Evolutionary conservation across 2,888 invertebrate genomes (phyloP).

Genomic region (Shargacucullia verbasci): DNA sequence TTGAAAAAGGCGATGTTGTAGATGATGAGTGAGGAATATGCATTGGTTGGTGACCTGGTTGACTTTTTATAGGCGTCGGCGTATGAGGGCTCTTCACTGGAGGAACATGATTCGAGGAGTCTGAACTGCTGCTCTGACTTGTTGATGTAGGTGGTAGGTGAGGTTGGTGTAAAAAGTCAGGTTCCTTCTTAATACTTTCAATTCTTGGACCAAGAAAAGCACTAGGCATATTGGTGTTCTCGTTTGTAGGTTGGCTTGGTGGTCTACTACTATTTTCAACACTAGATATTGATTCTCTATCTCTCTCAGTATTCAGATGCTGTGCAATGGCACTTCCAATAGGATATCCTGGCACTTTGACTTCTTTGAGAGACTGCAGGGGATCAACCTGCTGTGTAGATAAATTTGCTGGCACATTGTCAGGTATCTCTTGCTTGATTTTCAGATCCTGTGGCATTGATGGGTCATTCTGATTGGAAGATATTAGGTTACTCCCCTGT

Average conservation of each 20-base stretch:
- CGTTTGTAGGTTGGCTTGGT: constrained; percentile 85
- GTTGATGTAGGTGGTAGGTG: constrained; percentile 87
- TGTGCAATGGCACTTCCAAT: constrained; percentile 87
- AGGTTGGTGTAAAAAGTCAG: constrained; percentile 89
- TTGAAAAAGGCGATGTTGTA: constrained; percentile 85
- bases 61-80: constrained; percentile 87
- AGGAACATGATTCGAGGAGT: constrained; percentile 83
- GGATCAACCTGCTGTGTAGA: constrained; percentile 91
- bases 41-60: constrained; percentile 77
- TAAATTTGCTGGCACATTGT: constrained; percentile 84
- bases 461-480: constrained; percentile 78
- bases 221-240: constrained; percentile 84
- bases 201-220: constrained; percentile 91
- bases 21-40: constrained; percentile 81
- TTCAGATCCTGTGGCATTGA: constrained; percentile 87
- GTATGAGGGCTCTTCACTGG: constrained; percentile 89
- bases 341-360: constrained; percentile 93
- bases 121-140: constrained; percentile 81
- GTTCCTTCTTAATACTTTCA: constrained; percentile 93
- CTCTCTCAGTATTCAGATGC: constrained; percentile 85
- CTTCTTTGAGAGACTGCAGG: constrained; percentile 93
- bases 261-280: constrained; percentile 85
- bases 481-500: constrained; percentile 72
- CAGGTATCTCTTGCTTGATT: constrained; percentile 88
- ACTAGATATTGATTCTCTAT: constrained; percentile 84